These are phyloP conservation scores for Netta rufina DNA, from an alignment of 2,797 vertebrate genomes.

Conservation along the genomic window DNA sequence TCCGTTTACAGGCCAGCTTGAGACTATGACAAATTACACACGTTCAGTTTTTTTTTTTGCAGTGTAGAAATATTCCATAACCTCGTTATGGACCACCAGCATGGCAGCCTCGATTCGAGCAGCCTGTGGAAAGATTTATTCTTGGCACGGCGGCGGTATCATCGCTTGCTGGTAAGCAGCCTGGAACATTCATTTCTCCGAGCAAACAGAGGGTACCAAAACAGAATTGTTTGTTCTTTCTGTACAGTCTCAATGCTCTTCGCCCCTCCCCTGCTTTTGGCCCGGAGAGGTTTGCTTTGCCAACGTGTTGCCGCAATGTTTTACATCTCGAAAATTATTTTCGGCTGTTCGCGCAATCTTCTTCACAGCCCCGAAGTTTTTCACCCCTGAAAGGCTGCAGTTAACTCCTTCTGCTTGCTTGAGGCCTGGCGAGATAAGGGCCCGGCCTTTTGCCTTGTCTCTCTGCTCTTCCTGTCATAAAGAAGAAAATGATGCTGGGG, in stretches of 20 bases:
- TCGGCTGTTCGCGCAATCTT: neutral
- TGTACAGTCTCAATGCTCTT: neutral
- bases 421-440: neutral
- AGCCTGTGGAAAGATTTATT: neutral
- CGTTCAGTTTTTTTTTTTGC: neutral
- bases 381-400: neutral
- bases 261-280: neutral
- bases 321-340: neutral
- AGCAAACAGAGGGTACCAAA: constrained; percentile 29
- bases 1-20: neutral
- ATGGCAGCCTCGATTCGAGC: neutral
- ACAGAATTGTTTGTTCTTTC: constrained; percentile 39
- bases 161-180: neutral
- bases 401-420: neutral
- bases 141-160: constrained; percentile 1
- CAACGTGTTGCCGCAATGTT: neutral
- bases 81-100: neutral
- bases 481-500: neutral
- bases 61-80: neutral
- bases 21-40: neutral
- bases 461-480: neutral
- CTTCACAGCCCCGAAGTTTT: neutral
- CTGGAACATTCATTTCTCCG: constrained; percentile 47
- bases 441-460: too few species aligned
- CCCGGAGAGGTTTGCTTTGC: neutral